These are phyloP conservation scores for Copidosoma floridanum DNA, from an alignment of 1,140 invertebrate species.

Conservation along the genomic window DNA sequence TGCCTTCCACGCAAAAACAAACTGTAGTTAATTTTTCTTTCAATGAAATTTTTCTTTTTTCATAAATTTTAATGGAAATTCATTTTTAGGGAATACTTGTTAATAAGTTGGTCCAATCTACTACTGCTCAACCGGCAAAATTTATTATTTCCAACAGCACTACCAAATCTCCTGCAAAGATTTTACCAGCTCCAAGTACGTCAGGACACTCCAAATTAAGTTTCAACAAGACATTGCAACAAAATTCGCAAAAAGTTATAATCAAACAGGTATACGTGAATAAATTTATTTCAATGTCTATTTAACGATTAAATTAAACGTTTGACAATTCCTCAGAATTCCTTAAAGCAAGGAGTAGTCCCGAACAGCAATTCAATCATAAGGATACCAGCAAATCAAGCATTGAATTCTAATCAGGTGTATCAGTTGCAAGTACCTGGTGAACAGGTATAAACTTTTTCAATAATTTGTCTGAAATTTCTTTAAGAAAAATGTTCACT, in stretches of 20 bases:
- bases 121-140: constrained; percentile 47
- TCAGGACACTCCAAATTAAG: constrained; percentile 50
- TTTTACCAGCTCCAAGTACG: constrained; percentile 64
- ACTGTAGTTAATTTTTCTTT: constrained; percentile 36
- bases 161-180: constrained; percentile 67
- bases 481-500: background rate
- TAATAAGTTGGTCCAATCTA: constrained; percentile 54
- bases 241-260: constrained; percentile 61
- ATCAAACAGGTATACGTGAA: constrained; percentile 58
- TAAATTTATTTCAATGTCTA: constrained; percentile 37
- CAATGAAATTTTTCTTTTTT: background rate
- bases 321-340: constrained; percentile 41
- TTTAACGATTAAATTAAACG: constrained; percentile 12
- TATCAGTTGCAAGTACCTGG: constrained; percentile 72
- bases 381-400: constrained; percentile 61
- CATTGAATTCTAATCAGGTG: constrained; percentile 58
- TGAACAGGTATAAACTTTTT: constrained; percentile 59
- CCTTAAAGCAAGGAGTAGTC: constrained; percentile 50
- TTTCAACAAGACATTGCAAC: constrained; percentile 50
- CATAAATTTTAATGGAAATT: background rate
- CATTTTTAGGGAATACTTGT: constrained; percentile 53
- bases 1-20: constrained; percentile 54
- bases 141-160: constrained; percentile 50
- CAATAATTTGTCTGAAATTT: constrained; percentile 23
- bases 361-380: constrained; percentile 61